phyloP scores from a whole-genome alignment of 2,888 invertebrate genomes.

The Seira musarum region DNA sequence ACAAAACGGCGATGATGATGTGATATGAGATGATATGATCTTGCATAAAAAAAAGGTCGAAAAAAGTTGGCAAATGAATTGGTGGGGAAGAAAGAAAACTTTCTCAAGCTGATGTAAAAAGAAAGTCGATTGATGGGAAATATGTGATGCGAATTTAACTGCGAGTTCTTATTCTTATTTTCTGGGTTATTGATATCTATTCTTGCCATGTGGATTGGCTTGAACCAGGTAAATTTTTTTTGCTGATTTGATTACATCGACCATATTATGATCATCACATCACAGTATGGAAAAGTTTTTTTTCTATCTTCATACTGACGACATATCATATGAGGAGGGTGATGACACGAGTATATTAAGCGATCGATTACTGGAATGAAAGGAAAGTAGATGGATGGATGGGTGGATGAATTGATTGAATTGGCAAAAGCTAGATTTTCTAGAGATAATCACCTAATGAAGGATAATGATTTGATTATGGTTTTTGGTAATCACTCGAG shows the following conservation, averaged over 20 bases:
- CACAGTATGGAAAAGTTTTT: no score
- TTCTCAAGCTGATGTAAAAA: no score
- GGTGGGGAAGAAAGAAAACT: not conserved
- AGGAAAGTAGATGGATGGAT: no score
- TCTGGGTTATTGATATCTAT: constrained; percentile 25
- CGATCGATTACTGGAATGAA: not conserved
- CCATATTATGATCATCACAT: not conserved
- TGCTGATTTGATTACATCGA: not conserved
- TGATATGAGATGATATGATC: not conserved
- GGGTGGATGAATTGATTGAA: not conserved
- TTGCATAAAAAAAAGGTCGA: not conserved
- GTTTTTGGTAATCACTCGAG: not conserved
- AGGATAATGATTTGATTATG: not conserved
- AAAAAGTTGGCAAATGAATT: not conserved
- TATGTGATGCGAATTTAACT: not conserved
- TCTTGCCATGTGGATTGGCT: constrained; percentile 3
- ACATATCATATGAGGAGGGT: no score
- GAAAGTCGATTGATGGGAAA: no score
- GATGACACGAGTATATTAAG: no score
- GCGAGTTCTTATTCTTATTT: constrained; percentile 6
- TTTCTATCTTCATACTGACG: no score
- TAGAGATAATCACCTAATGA: not conserved
- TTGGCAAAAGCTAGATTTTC: not conserved
- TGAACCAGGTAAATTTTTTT: not conserved
- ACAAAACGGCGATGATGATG: not conserved